These are phyloP conservation scores for Amphipyra tragopoginis DNA, from an alignment of 2,888 invertebrate species.

Conservation along the genomic window DNA sequence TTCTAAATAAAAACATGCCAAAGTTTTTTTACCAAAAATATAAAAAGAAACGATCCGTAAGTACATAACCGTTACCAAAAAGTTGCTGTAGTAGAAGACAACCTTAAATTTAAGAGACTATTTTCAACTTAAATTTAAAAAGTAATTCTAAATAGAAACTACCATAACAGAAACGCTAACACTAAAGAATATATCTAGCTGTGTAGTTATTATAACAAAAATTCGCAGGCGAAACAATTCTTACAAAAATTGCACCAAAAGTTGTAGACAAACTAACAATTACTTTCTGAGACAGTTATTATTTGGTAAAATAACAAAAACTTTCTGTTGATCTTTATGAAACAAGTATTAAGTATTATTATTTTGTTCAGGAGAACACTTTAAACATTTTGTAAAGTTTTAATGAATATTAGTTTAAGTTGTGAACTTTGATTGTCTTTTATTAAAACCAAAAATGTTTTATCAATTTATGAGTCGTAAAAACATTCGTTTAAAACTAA, in stretches of 20 bases:
- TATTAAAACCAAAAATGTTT: conserved; percentile 18
- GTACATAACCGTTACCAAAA: background rate
- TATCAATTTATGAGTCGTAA: conserved; percentile 5
- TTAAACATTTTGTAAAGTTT: conserved; percentile 18
- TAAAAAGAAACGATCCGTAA: too few species aligned
- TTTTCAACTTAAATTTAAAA: background rate
- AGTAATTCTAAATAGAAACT: conserved; percentile 1
- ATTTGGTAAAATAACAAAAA: conserved; percentile 19
- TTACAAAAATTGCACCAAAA: conserved; percentile 19
- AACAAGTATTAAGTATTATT: conserved; percentile 25
- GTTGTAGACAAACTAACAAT: conserved; percentile 22
- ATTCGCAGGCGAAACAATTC: background rate
- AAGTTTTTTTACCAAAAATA: too few species aligned
- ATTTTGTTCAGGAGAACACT: conserved; percentile 12
- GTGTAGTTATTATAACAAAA: conserved; percentile 3
- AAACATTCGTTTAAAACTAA: background rate
- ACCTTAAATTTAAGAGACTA: too few species aligned
- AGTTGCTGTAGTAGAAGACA: background rate
- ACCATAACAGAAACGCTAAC: conserved; percentile 10
- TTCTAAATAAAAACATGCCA: too few species aligned
- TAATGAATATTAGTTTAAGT: conserved; percentile 40
- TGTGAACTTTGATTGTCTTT: conserved; percentile 27
- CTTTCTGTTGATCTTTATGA: conserved; percentile 14
- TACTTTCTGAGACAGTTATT: conserved; percentile 11
- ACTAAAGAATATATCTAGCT: conserved; percentile 15